These are phyloP conservation scores for Drosophila setosimentum DNA, from an alignment of 2,888 invertebrate genomes.

Conservation along the genomic window DNA sequence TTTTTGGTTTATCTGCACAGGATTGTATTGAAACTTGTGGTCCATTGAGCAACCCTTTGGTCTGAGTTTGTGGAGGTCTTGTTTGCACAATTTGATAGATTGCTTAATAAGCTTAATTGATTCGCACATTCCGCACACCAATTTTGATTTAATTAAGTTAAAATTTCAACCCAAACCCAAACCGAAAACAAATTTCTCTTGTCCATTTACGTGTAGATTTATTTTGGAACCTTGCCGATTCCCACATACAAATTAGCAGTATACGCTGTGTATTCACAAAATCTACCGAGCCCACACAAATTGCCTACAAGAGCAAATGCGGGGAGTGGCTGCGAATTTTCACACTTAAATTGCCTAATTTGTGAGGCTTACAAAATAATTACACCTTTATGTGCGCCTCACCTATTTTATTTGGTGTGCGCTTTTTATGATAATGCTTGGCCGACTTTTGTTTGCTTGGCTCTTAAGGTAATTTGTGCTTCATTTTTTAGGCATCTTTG, in stretches of 20 bases:
- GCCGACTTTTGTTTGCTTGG: conserved; percentile 8
- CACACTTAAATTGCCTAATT: conserved; percentile 80
- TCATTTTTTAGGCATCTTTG: conserved; percentile 19
- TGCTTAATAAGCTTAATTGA: conserved; percentile 82
- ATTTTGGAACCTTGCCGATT: conserved; percentile 42
- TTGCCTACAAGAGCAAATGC: conserved; percentile 25
- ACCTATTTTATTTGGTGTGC: conserved; percentile 29
- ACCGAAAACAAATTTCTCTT: conserved; percentile 8
- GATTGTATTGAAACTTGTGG: conserved; percentile 56
- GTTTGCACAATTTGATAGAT: conserved; percentile 80
- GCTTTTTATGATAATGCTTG: conserved; percentile 42
- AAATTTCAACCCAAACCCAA: conserved; percentile 39
- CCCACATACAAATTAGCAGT: conserved; percentile 18
- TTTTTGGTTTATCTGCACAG: conserved; percentile 16
- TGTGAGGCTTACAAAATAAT: conserved; percentile 80
- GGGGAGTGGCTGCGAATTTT: conserved; percentile 16
- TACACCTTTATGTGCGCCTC: conserved; percentile 60
- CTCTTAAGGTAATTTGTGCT: conserved; percentile 23
- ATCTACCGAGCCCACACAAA: conserved; percentile 21
- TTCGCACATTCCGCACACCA: conserved; percentile 66
- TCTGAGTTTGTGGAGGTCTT: conserved; percentile 24
- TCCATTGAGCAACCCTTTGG: conserved; percentile 62
- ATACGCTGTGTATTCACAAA: conserved; percentile 12
- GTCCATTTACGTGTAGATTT: conserved; percentile 31
- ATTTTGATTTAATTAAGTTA: conserved; percentile 80